phyloP scores from a whole-genome alignment of 2,888 invertebrate species.

The Anorthoa munda region DNA sequence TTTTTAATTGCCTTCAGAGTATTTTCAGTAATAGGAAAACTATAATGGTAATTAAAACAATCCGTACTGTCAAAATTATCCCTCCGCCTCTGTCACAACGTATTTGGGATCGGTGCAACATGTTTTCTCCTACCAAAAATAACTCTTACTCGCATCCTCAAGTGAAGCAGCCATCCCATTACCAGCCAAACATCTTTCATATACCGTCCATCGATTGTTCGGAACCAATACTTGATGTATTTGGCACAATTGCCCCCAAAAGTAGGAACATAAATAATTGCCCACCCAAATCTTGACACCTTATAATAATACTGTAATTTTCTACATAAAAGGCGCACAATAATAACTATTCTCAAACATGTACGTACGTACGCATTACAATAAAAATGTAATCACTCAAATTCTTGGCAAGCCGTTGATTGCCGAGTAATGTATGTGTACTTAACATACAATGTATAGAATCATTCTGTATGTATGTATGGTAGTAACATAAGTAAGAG shows the following conservation, averaged over 20 bases:
- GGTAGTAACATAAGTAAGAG: slow-evolving; percentile 26
- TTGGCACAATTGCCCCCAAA: background rate
- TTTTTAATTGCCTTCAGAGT: too few species aligned
- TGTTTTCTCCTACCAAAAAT: too few species aligned
- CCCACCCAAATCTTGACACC: background rate
- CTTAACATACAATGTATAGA: slow-evolving; percentile 13
- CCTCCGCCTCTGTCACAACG: too few species aligned
- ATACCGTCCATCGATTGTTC: too few species aligned
- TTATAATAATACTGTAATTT: slow-evolving; percentile 9
- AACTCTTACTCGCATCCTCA: too few species aligned
- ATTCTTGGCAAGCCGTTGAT: slow-evolving; percentile 42
- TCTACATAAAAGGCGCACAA: background rate
- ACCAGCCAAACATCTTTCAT: too few species aligned
- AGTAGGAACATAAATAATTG: background rate
- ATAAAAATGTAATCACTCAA: slow-evolving; percentile 46
- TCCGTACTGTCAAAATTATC: too few species aligned
- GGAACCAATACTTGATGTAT: too few species aligned
- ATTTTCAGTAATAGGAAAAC: too few species aligned
- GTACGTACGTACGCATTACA: slow-evolving; percentile 3
- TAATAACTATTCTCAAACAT: background rate
- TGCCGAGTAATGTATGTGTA: slow-evolving; percentile 35
- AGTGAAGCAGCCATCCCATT: too few species aligned
- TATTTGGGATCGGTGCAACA: too few species aligned
- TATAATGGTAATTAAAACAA: too few species aligned
- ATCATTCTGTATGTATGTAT: slow-evolving; percentile 15